Evolutionary conservation across 2,113 vertebrate genomes (phyloP), one percentile per base, ranked within the genome.

Genomic region (Triplophysa tibetana): DNA sequence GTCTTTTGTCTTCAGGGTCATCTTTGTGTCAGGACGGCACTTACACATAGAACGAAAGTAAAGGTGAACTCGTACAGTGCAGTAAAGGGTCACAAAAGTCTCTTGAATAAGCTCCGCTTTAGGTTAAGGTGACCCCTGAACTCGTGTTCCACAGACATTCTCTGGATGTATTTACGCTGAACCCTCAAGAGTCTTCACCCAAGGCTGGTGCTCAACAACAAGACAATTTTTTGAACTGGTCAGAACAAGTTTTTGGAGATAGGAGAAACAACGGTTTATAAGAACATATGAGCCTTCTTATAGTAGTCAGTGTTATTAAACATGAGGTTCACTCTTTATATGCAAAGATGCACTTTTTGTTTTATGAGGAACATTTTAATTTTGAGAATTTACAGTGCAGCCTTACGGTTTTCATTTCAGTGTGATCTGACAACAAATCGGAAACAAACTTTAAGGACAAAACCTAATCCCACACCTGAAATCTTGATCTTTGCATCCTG

Each of bases 381-480:
- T 29, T 29, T 29, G n/a, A n/a, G n/a, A n/a, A 2, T 29, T 29
- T 29, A 29, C 26, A 29, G 26, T 29, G 1, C 26, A 29, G 3
- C 26, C 2, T 29, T 2, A 3, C 3, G 3, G 4, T 5, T 33
- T 33, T 6, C 33, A 33, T 33, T 33, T 33, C 33, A 33, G 33
- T 6, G 33, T 7, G 1, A 38, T 38, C 33, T 38, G 6, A 38
- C 33, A 38, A 7, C 33, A 38, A 38, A 38, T 38, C 6, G 7
- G 6, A 7, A 7, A 38, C 33, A 38, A 38, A 38, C 33, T 38
- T 7, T 54, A 85, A 78, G 84, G 14, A 45, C 76, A 80, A 77
- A 11, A 45, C 79, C 78, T 56, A 75, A 85, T 83, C 82, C 80
- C 84, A 85, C 87, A 87, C 81, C 85, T 29, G 87, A 83, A 83